Evolutionary conservation across 2,888 invertebrate species (phyloP).

Genomic region (Eupithecia insigniata): DNA sequence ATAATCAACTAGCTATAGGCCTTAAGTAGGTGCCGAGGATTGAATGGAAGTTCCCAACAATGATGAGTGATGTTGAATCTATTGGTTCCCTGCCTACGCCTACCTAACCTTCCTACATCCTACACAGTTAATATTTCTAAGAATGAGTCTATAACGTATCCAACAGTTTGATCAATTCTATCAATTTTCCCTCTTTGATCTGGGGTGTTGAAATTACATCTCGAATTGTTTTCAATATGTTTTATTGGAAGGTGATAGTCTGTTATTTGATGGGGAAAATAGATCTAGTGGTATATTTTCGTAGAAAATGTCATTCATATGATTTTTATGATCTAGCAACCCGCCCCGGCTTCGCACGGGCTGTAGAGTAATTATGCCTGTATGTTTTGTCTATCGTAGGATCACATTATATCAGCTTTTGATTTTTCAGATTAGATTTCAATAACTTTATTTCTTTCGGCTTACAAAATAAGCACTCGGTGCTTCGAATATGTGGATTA

Average conservation of each 20-base stretch:
- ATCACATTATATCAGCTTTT: too few species aligned
- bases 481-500: too few species aligned
- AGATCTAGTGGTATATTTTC: slow-evolving; percentile 50
- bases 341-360: too few species aligned
- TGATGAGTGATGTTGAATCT: neutral
- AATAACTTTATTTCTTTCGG: too few species aligned
- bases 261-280: slow-evolving; percentile 50
- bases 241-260: slow-evolving; percentile 49
- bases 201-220: slow-evolving; percentile 52
- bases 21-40: too few species aligned
- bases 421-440: too few species aligned
- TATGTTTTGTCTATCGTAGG: too few species aligned
- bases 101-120: neutral
- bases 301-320: neutral
- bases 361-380: too few species aligned
- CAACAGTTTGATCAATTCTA: slow-evolving; percentile 40
- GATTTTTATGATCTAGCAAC: too few species aligned
- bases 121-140: neutral
- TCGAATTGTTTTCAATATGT: slow-evolving; percentile 64
- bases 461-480: too few species aligned
- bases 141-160: slow-evolving; percentile 12
- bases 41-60: neutral
- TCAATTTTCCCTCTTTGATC: slow-evolving; percentile 24
- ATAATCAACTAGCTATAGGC: too few species aligned
- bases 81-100: neutral